Evolutionary conservation across 2,888 invertebrate genomes (phyloP).

Genomic region (Brachyopa scutellaris): DNA sequence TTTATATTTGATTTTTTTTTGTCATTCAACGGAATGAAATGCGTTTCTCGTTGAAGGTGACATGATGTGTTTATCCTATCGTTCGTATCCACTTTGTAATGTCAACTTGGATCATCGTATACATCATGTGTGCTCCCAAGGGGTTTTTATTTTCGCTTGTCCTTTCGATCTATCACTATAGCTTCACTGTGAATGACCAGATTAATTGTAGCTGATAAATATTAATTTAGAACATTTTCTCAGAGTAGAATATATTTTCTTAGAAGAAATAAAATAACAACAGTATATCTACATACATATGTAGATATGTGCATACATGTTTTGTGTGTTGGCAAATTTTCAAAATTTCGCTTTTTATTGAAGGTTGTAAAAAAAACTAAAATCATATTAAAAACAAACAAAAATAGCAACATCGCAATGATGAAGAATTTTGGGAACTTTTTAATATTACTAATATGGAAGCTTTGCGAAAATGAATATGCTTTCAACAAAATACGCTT

Average conservation of each 20-base stretch:
- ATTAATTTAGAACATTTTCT: conserved; percentile 8
- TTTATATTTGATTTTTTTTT: neutral
- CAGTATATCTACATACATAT: too few species aligned
- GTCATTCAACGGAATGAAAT: neutral
- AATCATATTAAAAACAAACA: conserved; percentile 23
- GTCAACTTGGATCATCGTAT: neutral
- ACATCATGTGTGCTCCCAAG: neutral
- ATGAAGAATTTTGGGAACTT: neutral
- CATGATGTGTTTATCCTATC: conserved; percentile 5
- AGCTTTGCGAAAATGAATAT: neutral
- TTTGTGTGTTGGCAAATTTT: conserved; percentile 12
- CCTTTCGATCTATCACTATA: neutral
- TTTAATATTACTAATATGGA: conserved; percentile 16
- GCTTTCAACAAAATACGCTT: too few species aligned
- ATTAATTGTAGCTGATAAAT: neutral
- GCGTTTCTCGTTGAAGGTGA: conserved; percentile 9
- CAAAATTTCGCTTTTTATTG: conserved; percentile 35
- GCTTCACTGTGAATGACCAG: neutral
- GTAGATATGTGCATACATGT: too few species aligned
- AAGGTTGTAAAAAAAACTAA: conserved; percentile 13
- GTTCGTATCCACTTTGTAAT: neutral
- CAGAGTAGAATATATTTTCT: neutral
- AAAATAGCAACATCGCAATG: neutral
- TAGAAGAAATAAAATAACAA: conserved; percentile 14
- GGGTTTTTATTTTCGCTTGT: neutral